Conservation (phyloP, 1,140 invertebrate genomes). For the Orius insidiosus region DNA sequence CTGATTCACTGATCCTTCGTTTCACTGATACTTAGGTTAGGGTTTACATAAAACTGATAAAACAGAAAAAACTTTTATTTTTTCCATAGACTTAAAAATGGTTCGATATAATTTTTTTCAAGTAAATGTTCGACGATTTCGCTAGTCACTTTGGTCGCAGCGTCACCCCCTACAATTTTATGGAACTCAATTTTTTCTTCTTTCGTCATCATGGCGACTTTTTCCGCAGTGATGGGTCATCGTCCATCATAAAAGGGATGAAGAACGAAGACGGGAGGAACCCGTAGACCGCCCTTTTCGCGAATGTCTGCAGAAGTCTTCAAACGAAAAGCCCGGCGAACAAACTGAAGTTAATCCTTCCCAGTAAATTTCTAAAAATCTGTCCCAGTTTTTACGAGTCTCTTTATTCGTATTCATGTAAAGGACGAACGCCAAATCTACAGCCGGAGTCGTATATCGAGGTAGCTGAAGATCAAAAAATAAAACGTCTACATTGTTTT, state of each 20-base stretch:
- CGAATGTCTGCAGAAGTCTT: constrained; percentile 23
- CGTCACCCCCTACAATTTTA: neutral
- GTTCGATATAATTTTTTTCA: neutral
- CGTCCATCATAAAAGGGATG: constrained; percentile 18
- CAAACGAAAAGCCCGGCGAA: constrained; percentile 7
- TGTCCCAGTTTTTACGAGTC: constrained; percentile 18
- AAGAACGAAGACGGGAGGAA: constrained; percentile 24
- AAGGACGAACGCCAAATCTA: constrained; percentile 28
- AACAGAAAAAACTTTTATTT: no score
- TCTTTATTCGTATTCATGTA: constrained; percentile 23
- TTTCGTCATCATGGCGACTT: neutral
- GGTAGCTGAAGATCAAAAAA: constrained; percentile 27
- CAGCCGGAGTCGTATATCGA: constrained; percentile 23
- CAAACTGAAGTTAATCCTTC: constrained; percentile 13
- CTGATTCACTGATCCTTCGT: no score
- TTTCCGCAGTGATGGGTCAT: neutral
- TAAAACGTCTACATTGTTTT: constrained; percentile 20
- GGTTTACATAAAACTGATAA: no score
- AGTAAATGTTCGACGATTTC: constrained; percentile 4
- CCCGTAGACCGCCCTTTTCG: constrained; percentile 22
- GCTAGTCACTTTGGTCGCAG: neutral
- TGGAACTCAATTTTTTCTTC: neutral
- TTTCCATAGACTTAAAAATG: no score
- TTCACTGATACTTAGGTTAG: no score
- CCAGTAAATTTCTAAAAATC: constrained; percentile 24